These are phyloP conservation scores for Aythya baeri DNA, from an alignment of 2,113 vertebrate genomes.

Conservation along the genomic window DNA sequence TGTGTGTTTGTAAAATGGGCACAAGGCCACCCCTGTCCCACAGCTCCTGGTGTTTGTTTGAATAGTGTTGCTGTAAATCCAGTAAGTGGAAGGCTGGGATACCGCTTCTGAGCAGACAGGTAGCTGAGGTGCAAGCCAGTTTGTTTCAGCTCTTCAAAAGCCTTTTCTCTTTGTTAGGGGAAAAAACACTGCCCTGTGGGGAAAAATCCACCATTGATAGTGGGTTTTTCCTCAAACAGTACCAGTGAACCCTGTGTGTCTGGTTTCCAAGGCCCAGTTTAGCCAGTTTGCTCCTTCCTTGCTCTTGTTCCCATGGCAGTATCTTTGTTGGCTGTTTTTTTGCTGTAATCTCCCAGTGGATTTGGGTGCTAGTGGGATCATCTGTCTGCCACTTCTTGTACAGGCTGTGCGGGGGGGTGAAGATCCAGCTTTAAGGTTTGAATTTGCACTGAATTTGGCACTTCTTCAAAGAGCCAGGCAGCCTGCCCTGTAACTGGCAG, in stretches of 20 bases:
- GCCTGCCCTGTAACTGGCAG: neutral
- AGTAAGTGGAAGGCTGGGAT: neutral
- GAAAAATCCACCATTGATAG: neutral
- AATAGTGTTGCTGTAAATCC: rapidly evolving
- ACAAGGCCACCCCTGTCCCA: neutral
- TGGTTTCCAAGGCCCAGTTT: conserved; percentile 6
- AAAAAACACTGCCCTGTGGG: neutral
- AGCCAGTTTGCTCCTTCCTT: conserved; percentile 9
- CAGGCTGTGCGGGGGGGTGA: neutral
- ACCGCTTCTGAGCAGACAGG: neutral
- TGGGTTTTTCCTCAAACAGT: neutral
- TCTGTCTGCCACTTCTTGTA: neutral
- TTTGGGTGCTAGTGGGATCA: neutral
- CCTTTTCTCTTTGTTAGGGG: neutral
- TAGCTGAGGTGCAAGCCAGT: neutral
- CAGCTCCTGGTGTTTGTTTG: neutral
- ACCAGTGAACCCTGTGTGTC: neutral
- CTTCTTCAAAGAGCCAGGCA: neutral
- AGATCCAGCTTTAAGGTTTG: neutral
- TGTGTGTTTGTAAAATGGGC: neutral
- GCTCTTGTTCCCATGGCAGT: neutral
- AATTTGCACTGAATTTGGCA: neutral
- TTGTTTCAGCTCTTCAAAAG: neutral
- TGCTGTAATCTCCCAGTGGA: neutral
- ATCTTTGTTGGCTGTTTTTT: neutral